Conservation (phyloP, 2,113 vertebrate genomes). For the Thomomys bottae region DNA sequence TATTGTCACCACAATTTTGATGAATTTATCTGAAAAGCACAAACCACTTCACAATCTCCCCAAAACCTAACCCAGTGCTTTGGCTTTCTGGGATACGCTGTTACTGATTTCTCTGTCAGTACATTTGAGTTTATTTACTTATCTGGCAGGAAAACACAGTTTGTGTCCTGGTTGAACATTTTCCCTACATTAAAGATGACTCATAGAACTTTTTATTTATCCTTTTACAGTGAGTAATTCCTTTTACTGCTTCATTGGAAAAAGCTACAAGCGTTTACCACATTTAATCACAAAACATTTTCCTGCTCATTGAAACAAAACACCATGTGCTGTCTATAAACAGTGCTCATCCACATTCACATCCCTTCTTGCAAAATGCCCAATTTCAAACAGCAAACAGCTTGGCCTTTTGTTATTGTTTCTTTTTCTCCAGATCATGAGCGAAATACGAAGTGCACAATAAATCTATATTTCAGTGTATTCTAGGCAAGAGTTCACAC, state of each 20-base stretch:
- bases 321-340: slow-evolving; percentile 67
- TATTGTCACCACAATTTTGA: background rate
- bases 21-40: slow-evolving; percentile 6
- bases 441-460: background rate
- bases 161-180: slow-evolving; percentile 48
- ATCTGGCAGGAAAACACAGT: slow-evolving; percentile 27
- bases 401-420: background rate
- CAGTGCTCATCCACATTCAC: slow-evolving; percentile 59
- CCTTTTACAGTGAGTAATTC: slow-evolving; percentile 63
- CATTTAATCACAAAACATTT: slow-evolving; percentile 65
- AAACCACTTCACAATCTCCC: background rate
- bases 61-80: background rate
- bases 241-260: slow-evolving; percentile 63
- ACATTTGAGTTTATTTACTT: slow-evolving; percentile 52
- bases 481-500: background rate
- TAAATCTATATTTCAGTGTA: background rate
- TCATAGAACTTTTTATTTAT: slow-evolving; percentile 66
- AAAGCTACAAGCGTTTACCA: slow-evolving; percentile 61
- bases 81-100: background rate
- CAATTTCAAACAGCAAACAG: slow-evolving; percentile 25
- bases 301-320: slow-evolving; percentile 75
- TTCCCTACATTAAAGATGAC: slow-evolving; percentile 53
- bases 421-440: slow-evolving; percentile 24
- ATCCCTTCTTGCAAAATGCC: slow-evolving; percentile 24
- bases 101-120: slow-evolving; percentile 16